Base-by-base conservation (phyloP, 2,797 vertebrate genomes). In the Paramormyrops hopkinsi region DNA sequence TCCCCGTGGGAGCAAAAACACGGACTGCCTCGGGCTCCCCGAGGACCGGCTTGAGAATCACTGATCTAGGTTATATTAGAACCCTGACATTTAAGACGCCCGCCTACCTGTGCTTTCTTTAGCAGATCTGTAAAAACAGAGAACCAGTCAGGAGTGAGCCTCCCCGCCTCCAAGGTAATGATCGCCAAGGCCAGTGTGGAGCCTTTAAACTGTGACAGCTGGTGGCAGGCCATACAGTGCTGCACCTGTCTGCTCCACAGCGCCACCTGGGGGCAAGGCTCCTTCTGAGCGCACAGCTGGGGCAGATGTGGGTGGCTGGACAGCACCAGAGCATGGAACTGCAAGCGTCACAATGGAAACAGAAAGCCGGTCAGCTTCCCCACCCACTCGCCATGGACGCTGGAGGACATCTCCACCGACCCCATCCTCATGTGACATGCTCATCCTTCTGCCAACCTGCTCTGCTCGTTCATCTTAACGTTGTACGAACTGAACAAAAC, bases 161-260 rank as follows among this genome's bases (percentile, higher is more conserved):
- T 97, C 95, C 98, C 98, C 96, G 98, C 79, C 96, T 98, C 98
- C 93, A 99, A 98, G 93, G 97, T 98, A 97, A 98, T 99, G 97
- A 99, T 99, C 95, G 97, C 98, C 96, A 99, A 99, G 93, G 94
- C 98, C 94, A 99, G 88, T 76, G 97, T 99, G 96, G 98, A 99
- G 94, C 98, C 98, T 92, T 96, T 99, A 93, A 98, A 97, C 97
- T 99, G 98, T 97, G 97, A 95, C 53, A 99, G 97, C 91, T 99
- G 98, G 98, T 99, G 98, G 98, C 97, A 98, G 22, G 98, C 98
- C 96, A 98, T 99, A 91, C 98, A 99, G 95, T 99, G 98, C 96
- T 99, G 98, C 92, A 97, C 97, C 96, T 99, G 98, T 91, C 94
- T 99, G 96, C 97, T 99, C 96, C 98, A 99, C 96, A 98, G 89